phyloP scores from a whole-genome alignment of 1,140 invertebrate genomes.

The Drosophila carrolli region DNA sequence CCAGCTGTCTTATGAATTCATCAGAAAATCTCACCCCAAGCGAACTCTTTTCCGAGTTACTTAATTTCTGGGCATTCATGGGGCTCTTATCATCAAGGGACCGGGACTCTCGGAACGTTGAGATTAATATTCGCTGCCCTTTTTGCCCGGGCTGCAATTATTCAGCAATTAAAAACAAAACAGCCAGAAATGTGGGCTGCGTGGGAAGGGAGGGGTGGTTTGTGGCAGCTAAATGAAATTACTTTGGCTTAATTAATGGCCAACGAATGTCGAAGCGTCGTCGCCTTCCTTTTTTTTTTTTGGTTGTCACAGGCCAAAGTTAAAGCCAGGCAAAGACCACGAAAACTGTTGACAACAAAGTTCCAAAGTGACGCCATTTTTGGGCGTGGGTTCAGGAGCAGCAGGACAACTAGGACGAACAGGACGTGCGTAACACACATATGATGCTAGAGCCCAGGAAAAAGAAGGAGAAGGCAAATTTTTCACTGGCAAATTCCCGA shows the following conservation, averaged over 20 bases:
- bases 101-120: slow-evolving; percentile 2
- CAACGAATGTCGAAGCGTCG: slow-evolving; percentile 66
- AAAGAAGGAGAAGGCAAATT: slow-evolving; percentile 54
- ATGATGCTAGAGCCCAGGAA: slow-evolving; percentile 33
- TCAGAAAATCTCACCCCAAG: background rate
- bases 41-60: slow-evolving; percentile 9
- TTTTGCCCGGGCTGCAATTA: slow-evolving; percentile 54
- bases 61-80: slow-evolving; percentile 19
- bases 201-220: background rate
- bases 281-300: slow-evolving; percentile 14
- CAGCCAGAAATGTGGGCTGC: slow-evolving; percentile 17
- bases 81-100: slow-evolving; percentile 16
- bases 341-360: slow-evolving; percentile 75
- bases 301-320: slow-evolving; percentile 56
- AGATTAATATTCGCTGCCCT: slow-evolving; percentile 20
- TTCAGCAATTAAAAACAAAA: slow-evolving; percentile 76
- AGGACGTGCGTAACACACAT: slow-evolving; percentile 62
- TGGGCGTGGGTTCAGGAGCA: slow-evolving; percentile 16
- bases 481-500: slow-evolving; percentile 61
- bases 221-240: slow-evolving; percentile 52
- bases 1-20: slow-evolving; percentile 11
- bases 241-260: slow-evolving; percentile 79
- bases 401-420: slow-evolving; percentile 9
- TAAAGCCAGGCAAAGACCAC: slow-evolving; percentile 62
- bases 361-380: slow-evolving; percentile 53